Evolutionary conservation across 2,113 vertebrate genomes (phyloP), one percentile per base, ranked within the genome.

Genomic region (Labrus mixtus): DNA sequence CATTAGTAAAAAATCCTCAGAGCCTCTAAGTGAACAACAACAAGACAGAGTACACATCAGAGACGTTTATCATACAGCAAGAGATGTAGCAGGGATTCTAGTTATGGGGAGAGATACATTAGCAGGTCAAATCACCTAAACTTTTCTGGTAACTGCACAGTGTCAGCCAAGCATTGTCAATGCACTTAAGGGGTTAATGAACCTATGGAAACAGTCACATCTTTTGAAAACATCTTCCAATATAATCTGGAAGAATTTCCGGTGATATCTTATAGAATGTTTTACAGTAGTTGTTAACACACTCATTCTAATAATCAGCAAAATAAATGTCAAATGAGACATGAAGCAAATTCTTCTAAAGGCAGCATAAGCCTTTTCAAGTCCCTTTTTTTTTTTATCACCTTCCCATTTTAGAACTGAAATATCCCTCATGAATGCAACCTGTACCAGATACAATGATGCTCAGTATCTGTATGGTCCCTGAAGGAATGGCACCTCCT

Each of bases 31-130:
- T 92, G 90, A 94, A 94, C 93, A 93, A 85, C 91, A 92, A 93
- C 92, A 93, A 93, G 91, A 94, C 93, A 92, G 85, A 93, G 78
- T 94, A 94, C 92, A 94, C 92, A 92, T 91, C 91, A 94, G 91
- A 94, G 92, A 94, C 89, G 55, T 90, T 91, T 92, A 92, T 93
- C 90, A 90, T 95, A 95, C 91, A 93, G 92, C 88, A 86, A 89
- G 87, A 91, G 78, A 83, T 90, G 86, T 81, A 89, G 90, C 84
- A 76, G 85, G 92, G 84, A 60, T 83, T 90, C 84, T 91, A 93
- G 89, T 91, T 78, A 89, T 84, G 74, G 87, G 65, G 73, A 85
- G 76, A 89, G 87, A 89, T 93, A 90, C 91, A 93, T 95, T 90
- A 93, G 93, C 92, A 92, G 86, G 85, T 92, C 81, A 93, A 88